These are phyloP conservation scores for Palythoa heliodiscus DNA, from an alignment of 92 coral and sea anemone species.

Conservation along the genomic window DNA sequence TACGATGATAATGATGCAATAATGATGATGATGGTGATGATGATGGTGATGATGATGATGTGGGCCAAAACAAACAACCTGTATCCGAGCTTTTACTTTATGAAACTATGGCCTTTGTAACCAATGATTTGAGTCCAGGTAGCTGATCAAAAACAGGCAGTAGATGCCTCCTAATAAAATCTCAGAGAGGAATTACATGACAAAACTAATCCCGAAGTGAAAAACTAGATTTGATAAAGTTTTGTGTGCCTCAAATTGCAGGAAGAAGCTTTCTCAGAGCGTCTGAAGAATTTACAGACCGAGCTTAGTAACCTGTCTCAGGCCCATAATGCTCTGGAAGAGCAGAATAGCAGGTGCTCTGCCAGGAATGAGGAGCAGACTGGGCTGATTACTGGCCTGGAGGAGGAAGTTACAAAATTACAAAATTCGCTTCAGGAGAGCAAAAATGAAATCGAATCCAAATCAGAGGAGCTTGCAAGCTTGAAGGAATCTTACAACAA, in stretches of 20 bases:
- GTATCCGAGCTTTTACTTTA: no score
- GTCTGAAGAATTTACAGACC: constrained; percentile 51
- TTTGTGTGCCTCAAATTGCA: background rate
- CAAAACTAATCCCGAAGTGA: no score
- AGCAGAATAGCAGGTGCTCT: constrained; percentile 75
- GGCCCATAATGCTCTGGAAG: constrained; percentile 81
- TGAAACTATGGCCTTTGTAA: no score
- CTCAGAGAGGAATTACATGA: background rate
- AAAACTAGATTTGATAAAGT: background rate
- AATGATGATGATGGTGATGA: no score
- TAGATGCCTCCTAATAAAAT: background rate
- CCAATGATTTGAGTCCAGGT: no score
- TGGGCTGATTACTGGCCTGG: constrained; percentile 45
- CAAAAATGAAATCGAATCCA: constrained; percentile 18
- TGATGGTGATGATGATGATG: no score
- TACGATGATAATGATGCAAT: no score
- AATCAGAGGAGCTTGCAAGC: constrained; percentile 36
- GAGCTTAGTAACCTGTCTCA: constrained; percentile 59
- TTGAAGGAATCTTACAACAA: constrained; percentile 38
- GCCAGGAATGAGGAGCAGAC: constrained; percentile 60
- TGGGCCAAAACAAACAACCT: no score
- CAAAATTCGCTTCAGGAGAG: constrained; percentile 40
- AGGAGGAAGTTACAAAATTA: constrained; percentile 46
- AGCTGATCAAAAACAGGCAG: no score
- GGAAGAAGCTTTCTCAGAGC: constrained; percentile 53